Base-by-base conservation (phyloP, 1,140 invertebrate genomes). In the Pinna nobilis region DNA sequence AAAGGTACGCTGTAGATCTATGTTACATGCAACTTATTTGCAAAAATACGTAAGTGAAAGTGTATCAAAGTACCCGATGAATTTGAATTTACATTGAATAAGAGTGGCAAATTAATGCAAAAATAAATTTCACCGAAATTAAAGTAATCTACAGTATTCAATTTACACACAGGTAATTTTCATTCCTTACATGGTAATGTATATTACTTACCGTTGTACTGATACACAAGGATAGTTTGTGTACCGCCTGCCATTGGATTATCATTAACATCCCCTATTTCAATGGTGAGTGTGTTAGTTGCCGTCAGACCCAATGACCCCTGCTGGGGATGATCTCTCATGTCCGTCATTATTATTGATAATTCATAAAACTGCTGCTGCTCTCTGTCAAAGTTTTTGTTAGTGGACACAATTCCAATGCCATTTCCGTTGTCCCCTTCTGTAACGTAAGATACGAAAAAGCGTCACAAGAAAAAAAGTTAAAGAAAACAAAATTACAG, bases 181-280 rank as follows among this genome's bases (percentile, higher is more conserved):
- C 25, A 25, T 20, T 20, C 6, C 32, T 7, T 11, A n/a, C n/a
- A n/a, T 18, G 6, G 1, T 47, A 53, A 23, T n/a, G n/a, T n/a
- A 20, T 18, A 25, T 47, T 23, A 35, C 67, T 84, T 89, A 92
- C 93, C 90, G 93, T 93, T 94, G 83, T 97, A 98, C 88, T 98
- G 98, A 88, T 98, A 98, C 1, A 98, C 96, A 86, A 97, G 94
- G 77, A 99, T 98, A 72, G 97, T 95, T 89, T 98, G 98, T 0
- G 94, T 94, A 0, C 97, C 97, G 0, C 96, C 95, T 84, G 96
- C 94, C 95, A 98, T 98, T 90, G 96, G 95, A 89, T 99, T 98
- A 84, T 99, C 97, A 86, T 99, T 98, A 0, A 95, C 93, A 88
- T 97, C 97, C 86, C 97, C 96, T 81, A 99, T 98, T 18, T 97